Conservation (phyloP, 2,888 invertebrate genomes). For the Acronicta aceris region DNA sequence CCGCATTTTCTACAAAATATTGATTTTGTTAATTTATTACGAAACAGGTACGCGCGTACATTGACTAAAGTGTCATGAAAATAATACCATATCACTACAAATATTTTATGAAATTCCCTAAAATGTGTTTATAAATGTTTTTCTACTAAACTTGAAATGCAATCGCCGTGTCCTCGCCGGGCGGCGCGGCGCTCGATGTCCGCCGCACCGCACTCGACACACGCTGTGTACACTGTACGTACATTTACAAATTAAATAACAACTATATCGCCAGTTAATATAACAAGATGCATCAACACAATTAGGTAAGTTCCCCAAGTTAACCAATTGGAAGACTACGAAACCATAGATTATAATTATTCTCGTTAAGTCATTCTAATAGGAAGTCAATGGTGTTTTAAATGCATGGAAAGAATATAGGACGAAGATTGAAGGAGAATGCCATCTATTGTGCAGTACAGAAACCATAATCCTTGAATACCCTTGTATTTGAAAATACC, state of each 20-base stretch:
- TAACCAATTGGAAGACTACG: slow-evolving; percentile 84
- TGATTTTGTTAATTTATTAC: slow-evolving; percentile 66
- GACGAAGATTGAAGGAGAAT: slow-evolving; percentile 60
- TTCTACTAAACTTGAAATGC: slow-evolving; percentile 69
- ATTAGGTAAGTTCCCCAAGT: slow-evolving; percentile 68
- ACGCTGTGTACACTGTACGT: slow-evolving; percentile 15
- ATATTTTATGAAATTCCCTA: slow-evolving; percentile 60
- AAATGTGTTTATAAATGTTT: slow-evolving; percentile 53
- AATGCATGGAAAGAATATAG: slow-evolving; percentile 60
- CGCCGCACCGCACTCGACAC: slow-evolving; percentile 45
- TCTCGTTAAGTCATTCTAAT: slow-evolving; percentile 58
- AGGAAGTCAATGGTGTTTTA: slow-evolving; percentile 58
- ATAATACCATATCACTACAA: slow-evolving; percentile 68
- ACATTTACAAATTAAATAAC: slow-evolving; percentile 58
- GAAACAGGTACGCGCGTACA: slow-evolving; percentile 82
- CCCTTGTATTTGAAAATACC: slow-evolving; percentile 80
- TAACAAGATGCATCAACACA: slow-evolving; percentile 68
- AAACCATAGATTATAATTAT: slow-evolving; percentile 62
- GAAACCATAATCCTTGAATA: slow-evolving; percentile 73
- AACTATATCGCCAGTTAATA: slow-evolving; percentile 51
- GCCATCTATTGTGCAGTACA: slow-evolving; percentile 75
- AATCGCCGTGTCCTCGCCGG: slow-evolving; percentile 43
- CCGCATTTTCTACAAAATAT: slow-evolving; percentile 70
- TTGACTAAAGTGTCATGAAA: slow-evolving; percentile 79
- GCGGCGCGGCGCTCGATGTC: slow-evolving; percentile 14